Evolutionary conservation across 2,113 vertebrate genomes (phyloP).

Genomic region (Pelecanus crispus): DNA sequence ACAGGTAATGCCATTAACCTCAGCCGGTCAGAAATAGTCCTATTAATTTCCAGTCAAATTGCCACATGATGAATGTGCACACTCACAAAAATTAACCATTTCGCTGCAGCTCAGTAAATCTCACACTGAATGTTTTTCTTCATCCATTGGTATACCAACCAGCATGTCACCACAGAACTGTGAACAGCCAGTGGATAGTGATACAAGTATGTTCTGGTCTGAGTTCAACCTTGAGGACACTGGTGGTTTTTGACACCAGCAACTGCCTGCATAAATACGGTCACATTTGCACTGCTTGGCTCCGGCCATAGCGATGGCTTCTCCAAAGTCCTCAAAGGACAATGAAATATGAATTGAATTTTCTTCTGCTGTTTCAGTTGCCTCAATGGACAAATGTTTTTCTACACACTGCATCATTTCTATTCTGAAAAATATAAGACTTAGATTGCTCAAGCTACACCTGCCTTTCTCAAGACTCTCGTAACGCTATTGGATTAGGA

Average conservation of each 20-base stretch:
- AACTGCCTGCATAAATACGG: not conserved
- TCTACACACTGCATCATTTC: not conserved
- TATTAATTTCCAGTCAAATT: constrained; percentile 23
- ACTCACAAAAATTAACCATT: not conserved
- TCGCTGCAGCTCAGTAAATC: not conserved
- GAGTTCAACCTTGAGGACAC: not conserved
- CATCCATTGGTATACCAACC: not conserved
- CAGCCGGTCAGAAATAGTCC: not conserved
- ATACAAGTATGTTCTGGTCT: not conserved
- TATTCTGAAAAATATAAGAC: not conserved
- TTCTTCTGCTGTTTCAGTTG: not conserved
- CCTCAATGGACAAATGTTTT: not conserved
- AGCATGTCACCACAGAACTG: not conserved
- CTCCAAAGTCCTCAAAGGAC: not conserved
- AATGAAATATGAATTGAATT: accelerated
- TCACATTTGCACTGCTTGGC: not conserved
- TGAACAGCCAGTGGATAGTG: not conserved
- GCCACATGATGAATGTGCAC: not conserved
- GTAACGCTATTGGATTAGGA: not conserved
- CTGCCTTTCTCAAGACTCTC: not conserved
- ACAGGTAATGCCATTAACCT: constrained; percentile 31
- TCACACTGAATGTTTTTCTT: not conserved
- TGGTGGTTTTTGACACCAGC: not conserved
- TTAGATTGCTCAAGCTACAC: not conserved
- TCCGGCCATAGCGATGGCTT: not conserved